Conservation (phyloP, 1,140 invertebrate genomes). For the Monomorium pharaonis region DNA sequence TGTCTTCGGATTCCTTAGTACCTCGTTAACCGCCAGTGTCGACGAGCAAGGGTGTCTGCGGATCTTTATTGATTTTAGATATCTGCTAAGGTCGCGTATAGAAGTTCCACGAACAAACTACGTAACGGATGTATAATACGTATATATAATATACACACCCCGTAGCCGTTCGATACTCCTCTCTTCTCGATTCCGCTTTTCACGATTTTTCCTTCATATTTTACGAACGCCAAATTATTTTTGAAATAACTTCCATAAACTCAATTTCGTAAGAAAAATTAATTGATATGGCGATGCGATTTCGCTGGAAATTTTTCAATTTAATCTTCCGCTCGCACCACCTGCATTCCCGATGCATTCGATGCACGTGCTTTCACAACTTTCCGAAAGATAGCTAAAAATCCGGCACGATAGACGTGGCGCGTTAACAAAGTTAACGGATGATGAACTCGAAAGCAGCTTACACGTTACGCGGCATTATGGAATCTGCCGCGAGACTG, state of each 20-base stretch:
- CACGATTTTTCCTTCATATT: conserved; percentile 1
- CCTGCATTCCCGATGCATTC: neutral
- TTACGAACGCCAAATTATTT: conserved; percentile 13
- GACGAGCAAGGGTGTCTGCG: conserved; percentile 35
- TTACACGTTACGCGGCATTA: neutral
- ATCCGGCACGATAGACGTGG: neutral
- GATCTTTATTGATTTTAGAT: conserved; percentile 66
- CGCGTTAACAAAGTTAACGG: conserved; percentile 6
- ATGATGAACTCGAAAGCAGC: neutral
- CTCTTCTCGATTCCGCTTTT: neutral
- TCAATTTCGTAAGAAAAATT: conserved; percentile 5
- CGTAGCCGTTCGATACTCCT: neutral
- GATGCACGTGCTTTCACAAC: neutral
- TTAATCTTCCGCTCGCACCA: neutral
- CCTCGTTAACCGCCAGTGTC: conserved; percentile 56
- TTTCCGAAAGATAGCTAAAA: neutral
- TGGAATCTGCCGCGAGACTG: neutral
- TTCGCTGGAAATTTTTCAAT: conserved; percentile 18
- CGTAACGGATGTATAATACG: neutral
- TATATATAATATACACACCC: neutral
- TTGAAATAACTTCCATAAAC: conserved; percentile 24
- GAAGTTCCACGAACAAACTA: conserved; percentile 1
- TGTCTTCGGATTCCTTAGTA: conserved; percentile 62
- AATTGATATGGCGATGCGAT: conserved; percentile 3
- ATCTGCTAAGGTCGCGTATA: conserved; percentile 47